Evolutionary conservation across 2,888 invertebrate species (phyloP), one percentile per base, ranked within the genome.

Genomic region (Tenodera sinensis): DNA sequence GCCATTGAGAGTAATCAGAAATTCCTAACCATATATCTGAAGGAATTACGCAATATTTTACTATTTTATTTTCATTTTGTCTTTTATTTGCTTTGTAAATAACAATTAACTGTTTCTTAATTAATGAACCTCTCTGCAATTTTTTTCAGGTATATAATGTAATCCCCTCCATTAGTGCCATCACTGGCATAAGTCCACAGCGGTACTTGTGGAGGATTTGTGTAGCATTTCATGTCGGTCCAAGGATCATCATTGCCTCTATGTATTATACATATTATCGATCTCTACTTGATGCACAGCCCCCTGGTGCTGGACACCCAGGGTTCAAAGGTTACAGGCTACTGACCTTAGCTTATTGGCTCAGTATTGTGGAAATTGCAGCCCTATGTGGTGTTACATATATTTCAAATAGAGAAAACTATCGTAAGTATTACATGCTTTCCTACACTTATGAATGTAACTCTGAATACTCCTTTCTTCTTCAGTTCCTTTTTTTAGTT

Each of bases 141-240:
- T 28, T 42, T 28, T 42, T 92, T 94, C 93, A 98, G 98, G 98
- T 98, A 89, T 98, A 97, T 93, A 98, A 98, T 94, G 96, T 98
- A 93, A 96, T 98, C 93, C 98, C 98, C 92, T 98, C 98, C 92
- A 98, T 98, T 94, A 98, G 98, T 95, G 98, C 98, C 91, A 97
- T 98, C 93, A 98, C 98, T 90, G 98, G 98, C 88, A 96, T 98
- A 91, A 97, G 97, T 92, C 98, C 98, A 42, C 98, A 98, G 93
- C 95, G 97, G 92, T 98, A 98, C 94, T 94, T 98, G 92, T 98
- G 98, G 98, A 95, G 98, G 92, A 96, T 98, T 92, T 97, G 97
- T 93, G 97, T 98, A 92, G 98, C 98, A 91, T 95, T 98, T 92
- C 98, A 98, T 93, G 96, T 98, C 93, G 97, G 98, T 92, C 98